These are phyloP conservation scores for Momotus momota DNA, from an alignment of 2,797 vertebrate genomes.

Conservation along the genomic window DNA sequence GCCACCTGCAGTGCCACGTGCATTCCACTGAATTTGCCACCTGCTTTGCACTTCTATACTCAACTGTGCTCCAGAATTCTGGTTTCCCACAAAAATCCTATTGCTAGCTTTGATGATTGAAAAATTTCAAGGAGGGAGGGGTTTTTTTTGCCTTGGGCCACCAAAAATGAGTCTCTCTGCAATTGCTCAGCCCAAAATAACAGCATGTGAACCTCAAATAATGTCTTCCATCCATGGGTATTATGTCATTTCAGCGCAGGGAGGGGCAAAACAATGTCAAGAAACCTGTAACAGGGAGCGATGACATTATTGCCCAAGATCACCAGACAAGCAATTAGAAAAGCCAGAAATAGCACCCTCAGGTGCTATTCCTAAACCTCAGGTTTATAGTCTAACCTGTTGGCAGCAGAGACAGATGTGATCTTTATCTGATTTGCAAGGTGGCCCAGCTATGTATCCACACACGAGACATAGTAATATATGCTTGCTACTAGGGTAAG, in stretches of 20 bases:
- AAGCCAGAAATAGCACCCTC: not conserved
- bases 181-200: not conserved
- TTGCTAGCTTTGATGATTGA: not conserved
- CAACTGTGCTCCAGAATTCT: not conserved
- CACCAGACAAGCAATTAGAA: not conserved
- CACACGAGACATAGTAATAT: too few species aligned
- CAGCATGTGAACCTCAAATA: not conserved
- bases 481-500: rapidly evolving
- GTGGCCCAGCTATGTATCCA: not conserved
- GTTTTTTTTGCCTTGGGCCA: not conserved
- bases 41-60: not conserved
- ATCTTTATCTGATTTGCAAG: not conserved
- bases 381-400: not conserved
- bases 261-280: not conserved
- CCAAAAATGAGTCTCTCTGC: not conserved
- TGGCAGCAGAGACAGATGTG: not conserved
- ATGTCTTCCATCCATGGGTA: not conserved
- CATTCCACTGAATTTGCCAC: not conserved
- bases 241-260: not conserved
- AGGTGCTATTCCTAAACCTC: not conserved
- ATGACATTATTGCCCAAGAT: not conserved
- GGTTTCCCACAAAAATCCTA: not conserved
- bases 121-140: not conserved
- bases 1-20: rapidly evolving
- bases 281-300: not conserved